A percentile compares a stretch with the other conserved stretches of the same genome.
Evolutionary conservation across 2,888 invertebrate genomes (phyloP).

Genomic region (Leptarthrus brevirostris): DNA sequence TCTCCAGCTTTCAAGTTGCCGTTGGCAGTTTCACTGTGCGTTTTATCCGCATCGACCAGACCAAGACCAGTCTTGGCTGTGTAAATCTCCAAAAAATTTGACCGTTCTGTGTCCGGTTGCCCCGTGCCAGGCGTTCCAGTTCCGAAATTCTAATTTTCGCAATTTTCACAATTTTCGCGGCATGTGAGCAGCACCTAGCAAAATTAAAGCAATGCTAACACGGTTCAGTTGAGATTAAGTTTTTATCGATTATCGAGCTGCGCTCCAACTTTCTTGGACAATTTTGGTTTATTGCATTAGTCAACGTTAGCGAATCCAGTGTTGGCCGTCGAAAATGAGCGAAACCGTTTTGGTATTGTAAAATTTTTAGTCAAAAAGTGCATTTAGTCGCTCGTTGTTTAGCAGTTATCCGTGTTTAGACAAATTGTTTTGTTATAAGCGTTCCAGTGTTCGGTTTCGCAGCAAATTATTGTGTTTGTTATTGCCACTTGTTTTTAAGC

Average conservation of each 20-base stretch:
- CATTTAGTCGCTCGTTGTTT: too few relatives aligned
- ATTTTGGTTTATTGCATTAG: slow-evolving; percentile 27
- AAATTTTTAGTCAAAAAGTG: background rate
- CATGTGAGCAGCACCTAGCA: background rate
- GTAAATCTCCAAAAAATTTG: background rate
- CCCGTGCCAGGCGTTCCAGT: background rate
- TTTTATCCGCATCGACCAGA: background rate
- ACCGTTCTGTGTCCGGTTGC: background rate
- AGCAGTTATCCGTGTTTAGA: too few relatives aligned
- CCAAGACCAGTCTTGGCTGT: background rate
- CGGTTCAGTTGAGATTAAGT: slow-evolving; percentile 18
- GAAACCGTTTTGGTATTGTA: background rate
- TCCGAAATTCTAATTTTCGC: background rate
- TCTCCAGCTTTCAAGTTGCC: slow-evolving; percentile 24
- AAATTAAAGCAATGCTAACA: slow-evolving; percentile 2
- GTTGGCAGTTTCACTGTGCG: slow-evolving; percentile 19
- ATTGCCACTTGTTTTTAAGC: slow-evolving; percentile 8
- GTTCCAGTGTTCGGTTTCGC: too few relatives aligned
- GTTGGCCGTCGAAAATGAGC: background rate
- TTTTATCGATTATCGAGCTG: slow-evolving; percentile 33
- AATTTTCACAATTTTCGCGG: background rate
- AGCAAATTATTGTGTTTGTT: too few relatives aligned
- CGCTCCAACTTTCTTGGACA: background rate
- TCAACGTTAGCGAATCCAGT: background rate
- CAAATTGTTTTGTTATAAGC: background rate